Evolutionary conservation across 2,888 invertebrate genomes (phyloP).

Genomic region (Mythimna lalbum): DNA sequence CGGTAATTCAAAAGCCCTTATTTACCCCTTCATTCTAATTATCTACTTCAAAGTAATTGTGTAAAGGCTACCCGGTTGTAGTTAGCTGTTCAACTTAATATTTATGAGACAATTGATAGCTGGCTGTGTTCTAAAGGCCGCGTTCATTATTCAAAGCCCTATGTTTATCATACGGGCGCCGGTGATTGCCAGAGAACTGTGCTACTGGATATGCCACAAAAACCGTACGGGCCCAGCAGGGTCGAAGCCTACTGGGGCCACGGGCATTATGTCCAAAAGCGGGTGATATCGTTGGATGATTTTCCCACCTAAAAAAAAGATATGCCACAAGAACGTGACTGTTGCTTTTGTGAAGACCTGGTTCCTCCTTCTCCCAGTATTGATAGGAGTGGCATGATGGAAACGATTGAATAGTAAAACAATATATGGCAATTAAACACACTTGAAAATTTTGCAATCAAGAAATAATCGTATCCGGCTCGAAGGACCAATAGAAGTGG

Average conservation of each 20-base stretch:
- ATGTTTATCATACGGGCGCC: constrained; percentile 56
- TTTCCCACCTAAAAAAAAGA: neutral
- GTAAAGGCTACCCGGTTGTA: constrained; percentile 17
- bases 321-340: neutral
- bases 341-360: neutral
- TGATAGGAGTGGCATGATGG: too few relatives aligned
- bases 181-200: constrained; percentile 28
- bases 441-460: neutral
- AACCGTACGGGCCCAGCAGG: neutral
- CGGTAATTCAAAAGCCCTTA: constrained; percentile 1
- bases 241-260: too few relatives aligned
- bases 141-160: constrained; percentile 52
- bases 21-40: constrained; percentile 17
- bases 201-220: constrained; percentile 14
- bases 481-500: constrained; percentile 1
- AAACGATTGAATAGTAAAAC: too few relatives aligned
- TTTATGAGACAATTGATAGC: constrained; percentile 57
- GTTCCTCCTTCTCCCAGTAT: too few relatives aligned
- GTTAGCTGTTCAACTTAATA: constrained; percentile 38
- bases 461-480: neutral
- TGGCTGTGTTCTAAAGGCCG: constrained; percentile 42
- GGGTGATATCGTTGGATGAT: too few relatives aligned
- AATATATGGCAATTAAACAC: neutral
- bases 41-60: constrained; percentile 44
- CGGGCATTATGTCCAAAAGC: too few relatives aligned